Evolutionary conservation across 2,797 vertebrate species (phyloP), one percentile per base, ranked within the genome.

Genomic region (Hirundo rustica): DNA sequence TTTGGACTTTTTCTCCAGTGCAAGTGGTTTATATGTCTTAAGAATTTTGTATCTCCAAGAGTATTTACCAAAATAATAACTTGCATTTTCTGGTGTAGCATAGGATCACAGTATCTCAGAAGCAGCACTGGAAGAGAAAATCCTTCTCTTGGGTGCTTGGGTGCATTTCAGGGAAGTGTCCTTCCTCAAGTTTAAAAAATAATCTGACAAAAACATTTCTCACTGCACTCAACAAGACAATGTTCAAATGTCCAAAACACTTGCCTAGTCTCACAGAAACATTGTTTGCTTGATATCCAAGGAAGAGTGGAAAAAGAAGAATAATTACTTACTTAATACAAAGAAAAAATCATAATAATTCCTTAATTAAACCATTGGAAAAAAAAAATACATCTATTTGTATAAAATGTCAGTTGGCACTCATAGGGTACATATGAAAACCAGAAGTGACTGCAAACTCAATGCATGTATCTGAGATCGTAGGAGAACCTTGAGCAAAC

Each of bases 171-270:
- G 13, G 5, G 13, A 86, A 72, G 1, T 18, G 15, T 38, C 5
- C 34, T 57, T 75, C 38, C 16, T 65, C 50, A 67, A 51, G 12
- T 34, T 91, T 2, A 38, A 61, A 75, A 76, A 72, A 16, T 10
- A 48, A 57, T 14, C 27, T 48, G 20, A 44, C 13, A 83, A 62
- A 77, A 76, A 3, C 2, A 2, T 58, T 79, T 90, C 27, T 62
- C 9, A 9, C 10, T 7, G 0, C 13, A 62, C 3, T 40, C 36
- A 62, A 19, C 2, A 74, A 32, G 12, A 26, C 5, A 8, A 42
- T 38, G 13, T 38, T 64, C 64, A 67, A 70, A 48, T 0, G 0
- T 26, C 9, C 36, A 48, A 68, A 79, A 6, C 15, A 27, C 5
- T 62, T 71, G 4, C 16, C 12, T 79, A 48, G 11, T 57, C 16